These are phyloP conservation scores for Trachelus iudaicus DNA, from an alignment of 2,888 invertebrate genomes.

Conservation along the genomic window DNA sequence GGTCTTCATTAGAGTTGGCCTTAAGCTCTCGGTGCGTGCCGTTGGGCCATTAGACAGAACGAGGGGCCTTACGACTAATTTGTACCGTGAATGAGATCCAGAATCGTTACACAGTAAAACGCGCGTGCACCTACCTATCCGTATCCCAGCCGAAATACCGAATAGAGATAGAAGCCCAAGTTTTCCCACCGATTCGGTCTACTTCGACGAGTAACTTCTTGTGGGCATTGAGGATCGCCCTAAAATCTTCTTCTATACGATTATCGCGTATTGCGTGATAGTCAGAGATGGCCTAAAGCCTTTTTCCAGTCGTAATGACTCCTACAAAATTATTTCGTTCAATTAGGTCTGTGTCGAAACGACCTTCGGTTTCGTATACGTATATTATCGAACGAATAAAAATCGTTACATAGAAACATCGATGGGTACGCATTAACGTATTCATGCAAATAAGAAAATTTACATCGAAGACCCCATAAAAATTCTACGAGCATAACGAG, in stretches of 20 bases:
- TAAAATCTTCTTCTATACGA: not conserved
- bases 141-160: not conserved
- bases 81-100: conserved; percentile 63
- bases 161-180: not conserved
- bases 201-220: not conserved
- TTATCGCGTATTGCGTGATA: not conserved
- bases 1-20: conserved; percentile 57
- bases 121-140: not conserved
- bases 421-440: not conserved
- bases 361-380: not conserved
- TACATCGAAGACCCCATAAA: not conserved
- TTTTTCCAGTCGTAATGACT: not conserved
- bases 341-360: not conserved
- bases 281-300: not conserved
- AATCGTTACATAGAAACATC: not conserved
- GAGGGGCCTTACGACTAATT: conserved; percentile 58
- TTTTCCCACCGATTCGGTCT: not conserved
- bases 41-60: conserved; percentile 52
- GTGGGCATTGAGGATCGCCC: not conserved
- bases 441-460: not conserved
- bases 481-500: not conserved
- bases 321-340: not conserved
- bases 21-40: conserved; percentile 58
- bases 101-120: conserved; percentile 44
- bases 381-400: not conserved